A percentile compares a stretch with the other conserved stretches of the same genome.
These are phyloP conservation scores for Enteromius argenteus DNA, from an alignment of 2,797 vertebrate genomes.

Conservation along the genomic window DNA sequence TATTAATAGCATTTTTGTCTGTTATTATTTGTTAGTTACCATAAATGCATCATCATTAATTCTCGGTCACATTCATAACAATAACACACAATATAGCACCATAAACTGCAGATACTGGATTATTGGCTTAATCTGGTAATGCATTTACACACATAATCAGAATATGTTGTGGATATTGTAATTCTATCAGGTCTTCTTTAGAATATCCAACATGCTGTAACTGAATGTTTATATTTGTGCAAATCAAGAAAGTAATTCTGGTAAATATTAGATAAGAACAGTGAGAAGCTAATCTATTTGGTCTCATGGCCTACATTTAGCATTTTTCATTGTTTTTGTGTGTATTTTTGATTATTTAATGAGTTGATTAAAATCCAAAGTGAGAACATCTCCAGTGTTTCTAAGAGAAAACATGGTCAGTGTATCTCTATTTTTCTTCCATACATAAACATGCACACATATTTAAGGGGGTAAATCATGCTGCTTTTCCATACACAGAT, in stretches of 20 bases:
- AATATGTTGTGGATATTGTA: neutral
- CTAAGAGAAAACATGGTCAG: neutral
- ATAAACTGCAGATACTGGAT: neutral
- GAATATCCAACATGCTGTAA: neutral
- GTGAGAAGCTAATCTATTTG: neutral
- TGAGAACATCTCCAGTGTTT: neutral
- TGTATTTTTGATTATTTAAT: neutral
- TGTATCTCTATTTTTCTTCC: neutral
- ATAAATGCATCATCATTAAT: neutral
- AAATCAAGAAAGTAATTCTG: neutral
- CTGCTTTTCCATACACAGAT: slow-evolving; percentile 40
- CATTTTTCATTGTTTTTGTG: neutral
- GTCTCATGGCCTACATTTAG: neutral
- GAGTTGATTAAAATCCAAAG: neutral
- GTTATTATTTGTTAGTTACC: too few relatives aligned
- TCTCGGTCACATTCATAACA: neutral
- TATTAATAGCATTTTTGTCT: too few relatives aligned
- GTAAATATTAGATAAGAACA: neutral
- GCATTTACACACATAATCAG: neutral
- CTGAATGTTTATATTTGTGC: neutral
- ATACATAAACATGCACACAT: neutral
- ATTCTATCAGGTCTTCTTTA: neutral
- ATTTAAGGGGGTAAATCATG: neutral
- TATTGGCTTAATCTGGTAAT: neutral
- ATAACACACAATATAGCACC: neutral